These are phyloP conservation scores for Listronotus oregonensis DNA, from an alignment of 1,140 invertebrate species.

Conservation along the genomic window DNA sequence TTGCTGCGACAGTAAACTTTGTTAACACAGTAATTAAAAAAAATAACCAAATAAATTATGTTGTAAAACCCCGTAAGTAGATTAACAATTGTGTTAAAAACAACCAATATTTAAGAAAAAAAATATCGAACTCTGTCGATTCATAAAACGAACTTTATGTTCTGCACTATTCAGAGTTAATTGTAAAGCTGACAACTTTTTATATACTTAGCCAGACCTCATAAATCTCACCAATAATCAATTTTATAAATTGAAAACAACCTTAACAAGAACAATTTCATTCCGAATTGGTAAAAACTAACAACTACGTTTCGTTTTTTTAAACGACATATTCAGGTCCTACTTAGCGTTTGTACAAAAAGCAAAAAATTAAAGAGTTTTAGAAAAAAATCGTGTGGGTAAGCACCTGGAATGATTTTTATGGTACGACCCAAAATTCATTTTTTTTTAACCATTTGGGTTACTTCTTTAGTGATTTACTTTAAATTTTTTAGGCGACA, in stretches of 20 bases:
- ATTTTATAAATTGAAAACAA: conserved; percentile 26
- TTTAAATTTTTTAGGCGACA: no score
- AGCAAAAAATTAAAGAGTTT: conserved; percentile 20
- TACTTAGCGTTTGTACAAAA: conserved; percentile 40
- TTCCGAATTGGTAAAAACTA: conserved; percentile 35
- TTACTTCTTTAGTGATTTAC: no score
- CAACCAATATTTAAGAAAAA: no score
- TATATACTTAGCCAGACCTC: background rate
- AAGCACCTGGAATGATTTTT: background rate
- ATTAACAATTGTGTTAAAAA: no score
- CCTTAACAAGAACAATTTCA: conserved; percentile 41
- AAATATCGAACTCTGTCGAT: no score
- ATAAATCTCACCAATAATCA: conserved; percentile 10
- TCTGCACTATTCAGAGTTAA: no score
- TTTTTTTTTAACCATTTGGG: no score
- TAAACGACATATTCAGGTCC: conserved; percentile 30
- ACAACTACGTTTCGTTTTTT: conserved; percentile 36
- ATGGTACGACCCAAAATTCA: background rate
- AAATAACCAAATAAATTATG: no score
- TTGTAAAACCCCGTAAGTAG: no score
- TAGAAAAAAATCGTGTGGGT: background rate
- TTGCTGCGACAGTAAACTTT: no score
- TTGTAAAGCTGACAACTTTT: background rate
- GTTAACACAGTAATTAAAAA: no score
- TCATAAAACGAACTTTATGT: no score